Evolutionary conservation across 2,888 invertebrate species (phyloP), one percentile per base, ranked within the genome.

Genomic region (Oscheius sp.): DNA sequence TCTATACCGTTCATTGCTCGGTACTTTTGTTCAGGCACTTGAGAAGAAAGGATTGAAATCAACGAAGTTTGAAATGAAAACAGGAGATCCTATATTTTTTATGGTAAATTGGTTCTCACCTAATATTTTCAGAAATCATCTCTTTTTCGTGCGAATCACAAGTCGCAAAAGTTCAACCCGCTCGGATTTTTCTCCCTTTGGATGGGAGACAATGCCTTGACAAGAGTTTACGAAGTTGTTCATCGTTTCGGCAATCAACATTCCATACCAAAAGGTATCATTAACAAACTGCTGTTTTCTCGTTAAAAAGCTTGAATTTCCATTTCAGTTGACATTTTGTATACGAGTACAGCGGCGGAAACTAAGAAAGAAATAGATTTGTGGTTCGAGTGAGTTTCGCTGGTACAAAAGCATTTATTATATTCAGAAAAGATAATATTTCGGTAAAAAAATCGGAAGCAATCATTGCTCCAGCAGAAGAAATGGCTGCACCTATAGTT

Each of bases 221-320:
- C 17, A 1, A 22, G 59, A 24, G 20, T 26, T 26, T 24, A 26
- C 14, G 59, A 59, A 44, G 59, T 59, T 26, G n/a, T 59, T 17
- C 59, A 59, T 44, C 59, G 59, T 2, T 41, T 59, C 20, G 59
- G 59, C 38, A 59, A 59, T 9, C 26, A 44, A 28, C 59, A 59
- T 44, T 24, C 59, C 9, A 59, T 59, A 14, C 44, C 59, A 2
- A 59, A 59, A 59, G 41, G 59, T 59, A 76, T 73, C 74, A 28
- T n/a, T n/a, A 20, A 41, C 12, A 6, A 12, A 12, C 17, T 36
- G n/a, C 20, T 17, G 33, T 24, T 32, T 54, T 14, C n/a, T 20
- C n/a, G 30, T 12, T n/a, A 2, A 2, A 9, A 6, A 9, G 1
- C 12, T 51, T 28, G 9, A 4, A 32, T 20, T 12, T 9, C 32